These are phyloP conservation scores for Chelon labrosus DNA, from an alignment of 2,797 vertebrate species.

Conservation along the genomic window DNA sequence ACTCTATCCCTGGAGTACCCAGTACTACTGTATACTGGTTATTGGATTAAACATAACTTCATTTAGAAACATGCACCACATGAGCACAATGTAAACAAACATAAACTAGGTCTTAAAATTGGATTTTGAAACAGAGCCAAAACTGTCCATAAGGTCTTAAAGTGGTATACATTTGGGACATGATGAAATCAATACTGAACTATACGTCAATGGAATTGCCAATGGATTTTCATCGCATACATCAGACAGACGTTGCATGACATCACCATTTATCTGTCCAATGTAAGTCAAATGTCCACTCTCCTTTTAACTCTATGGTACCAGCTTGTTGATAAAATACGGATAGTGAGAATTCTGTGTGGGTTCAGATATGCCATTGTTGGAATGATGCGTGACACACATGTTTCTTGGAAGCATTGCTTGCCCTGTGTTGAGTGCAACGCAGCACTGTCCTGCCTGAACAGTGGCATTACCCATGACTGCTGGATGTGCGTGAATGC, in stretches of 20 bases:
- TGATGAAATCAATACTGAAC: not conserved
- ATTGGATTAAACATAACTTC: slow-evolving; percentile 13
- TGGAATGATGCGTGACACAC: slow-evolving; percentile 2
- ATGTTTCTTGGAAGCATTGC: slow-evolving; percentile 24
- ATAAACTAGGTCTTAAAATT: not conserved
- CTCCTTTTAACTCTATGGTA: not conserved
- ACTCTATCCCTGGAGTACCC: not conserved
- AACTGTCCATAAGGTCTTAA: not conserved
- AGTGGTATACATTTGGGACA: not conserved
- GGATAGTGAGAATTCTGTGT: not conserved
- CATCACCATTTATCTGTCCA: too few species aligned
- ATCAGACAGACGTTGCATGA: too few species aligned
- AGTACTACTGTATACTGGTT: not conserved
- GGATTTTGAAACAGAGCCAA: not conserved
- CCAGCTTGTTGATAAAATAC: too few species aligned
- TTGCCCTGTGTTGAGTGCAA: slow-evolving; percentile 29
- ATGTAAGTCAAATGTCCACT: too few species aligned
- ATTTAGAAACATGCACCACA: not conserved
- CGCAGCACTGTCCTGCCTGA: slow-evolving; percentile 21
- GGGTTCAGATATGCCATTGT: slow-evolving; percentile 9
- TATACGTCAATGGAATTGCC: not conserved
- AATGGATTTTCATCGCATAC: not conserved
- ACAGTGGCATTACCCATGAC: slow-evolving; percentile 39
- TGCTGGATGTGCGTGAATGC: slow-evolving; percentile 60
- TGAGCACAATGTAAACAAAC: not conserved